Base-by-base conservation (phyloP, 2,113 vertebrate genomes). In the Labeo rohita region DNA sequence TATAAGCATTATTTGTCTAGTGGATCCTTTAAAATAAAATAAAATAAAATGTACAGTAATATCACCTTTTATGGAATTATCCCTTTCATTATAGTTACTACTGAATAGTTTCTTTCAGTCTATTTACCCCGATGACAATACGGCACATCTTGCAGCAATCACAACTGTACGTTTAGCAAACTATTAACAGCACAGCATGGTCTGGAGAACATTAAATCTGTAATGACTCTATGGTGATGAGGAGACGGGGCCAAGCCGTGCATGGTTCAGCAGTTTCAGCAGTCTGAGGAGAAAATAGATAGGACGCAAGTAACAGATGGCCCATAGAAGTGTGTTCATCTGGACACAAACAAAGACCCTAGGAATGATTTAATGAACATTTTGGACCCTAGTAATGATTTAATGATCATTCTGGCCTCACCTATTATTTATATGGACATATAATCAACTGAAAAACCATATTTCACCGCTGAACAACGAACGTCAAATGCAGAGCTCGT, bases 371-470 rank as follows among this genome's bases (percentile, higher is more conserved):
- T 92, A 92, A 94, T 91, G 92, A 93, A 91, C 80, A 77, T 92
- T 93, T 90, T 87, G 88, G 90, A 92, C 92, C 92, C 90, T 23
- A 59, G 75, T 77, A 47, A 92, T 93, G 92, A 92, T 93, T 93
- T 93, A 92, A 94, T 92, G 92, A 93, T 93, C 85, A 85, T 92
- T 93, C 91, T 90, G 91, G 91, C 92, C 92, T 93, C 90, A 87
- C 87, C 65, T 87, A 90, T 93, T 92, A 92, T 94, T 94, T 93
- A 88, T 94, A 92, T 89, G 91, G 91, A 88, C 90, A 91, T 87
- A 93, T 93, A 93, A 95, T 94, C 92, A 92, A 93, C 91, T 93
- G 92, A 92, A 92, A 92, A 88, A 89, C 81, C 85, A 85, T 91
- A 84, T 92, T 92, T 94, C 82, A 93, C 88, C 80, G 87, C 87